A percentile compares a stretch with the other conserved stretches of the same genome.
Conservation (phyloP, 2,888 invertebrate species). For the Dasysyrphus albostriatus region DNA sequence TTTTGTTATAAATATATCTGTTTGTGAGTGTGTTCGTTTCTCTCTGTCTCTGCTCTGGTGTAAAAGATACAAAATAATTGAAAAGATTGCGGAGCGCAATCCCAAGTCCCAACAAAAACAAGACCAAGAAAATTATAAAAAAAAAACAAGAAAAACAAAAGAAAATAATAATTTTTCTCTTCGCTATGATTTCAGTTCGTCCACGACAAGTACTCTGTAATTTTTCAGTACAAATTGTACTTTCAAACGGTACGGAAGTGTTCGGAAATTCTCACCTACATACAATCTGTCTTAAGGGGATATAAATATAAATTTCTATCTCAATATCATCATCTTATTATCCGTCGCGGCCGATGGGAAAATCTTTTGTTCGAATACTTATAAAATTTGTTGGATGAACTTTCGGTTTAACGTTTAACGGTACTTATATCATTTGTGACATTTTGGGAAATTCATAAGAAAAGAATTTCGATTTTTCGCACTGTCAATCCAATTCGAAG, state of each 20-base stretch:
- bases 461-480: not conserved
- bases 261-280: constrained; percentile 48
- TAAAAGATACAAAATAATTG: constrained; percentile 58
- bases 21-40: constrained; percentile 20
- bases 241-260: constrained; percentile 80
- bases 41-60: constrained; percentile 8
- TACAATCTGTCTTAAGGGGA: constrained; percentile 12
- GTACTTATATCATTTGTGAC: not conserved
- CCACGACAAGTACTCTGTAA: constrained; percentile 68
- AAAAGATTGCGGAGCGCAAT: constrained; percentile 57
- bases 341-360: constrained; percentile 9
- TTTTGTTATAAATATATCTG: constrained; percentile 28
- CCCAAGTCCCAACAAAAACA: constrained; percentile 41
- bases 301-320: constrained; percentile 11
- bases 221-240: constrained; percentile 81
- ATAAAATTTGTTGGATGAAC: not conserved
- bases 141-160: constrained; percentile 30
- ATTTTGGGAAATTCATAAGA: not conserved
- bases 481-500: not conserved
- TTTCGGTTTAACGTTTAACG: not conserved
- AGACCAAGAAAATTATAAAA: constrained; percentile 13
- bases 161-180: constrained; percentile 53
- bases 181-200: constrained; percentile 25
- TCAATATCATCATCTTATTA: not conserved
- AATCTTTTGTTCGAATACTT: not conserved